Evolutionary conservation across 2,113 vertebrate genomes (phyloP), one percentile per base, ranked within the genome.

Genomic region (Fregetta grallaria): DNA sequence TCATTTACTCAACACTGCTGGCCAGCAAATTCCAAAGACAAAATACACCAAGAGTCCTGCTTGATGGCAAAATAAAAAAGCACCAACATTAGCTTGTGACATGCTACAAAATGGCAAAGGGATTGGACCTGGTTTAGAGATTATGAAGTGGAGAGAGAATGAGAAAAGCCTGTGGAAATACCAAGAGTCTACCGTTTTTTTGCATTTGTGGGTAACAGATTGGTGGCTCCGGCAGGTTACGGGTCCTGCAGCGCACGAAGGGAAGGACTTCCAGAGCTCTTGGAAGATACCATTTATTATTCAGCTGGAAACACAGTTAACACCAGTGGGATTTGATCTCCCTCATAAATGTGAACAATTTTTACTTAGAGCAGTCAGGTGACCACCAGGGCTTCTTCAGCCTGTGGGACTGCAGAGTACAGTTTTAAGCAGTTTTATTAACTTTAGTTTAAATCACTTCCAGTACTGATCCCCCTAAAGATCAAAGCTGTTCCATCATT

Each of bases 401-500:
- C 96, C 94, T 81, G 81, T 76, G 91, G 91, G 95, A 92, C 70
- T 90, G 83, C 50, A 77, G 80, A 96, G 91, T 83, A 95, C 77
- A 90, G 91, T 96, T 94, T 95, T 85, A 90, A 94, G 81, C 84
- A 92, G 91, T 95, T 96, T 97, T 95, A 97, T 97, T 96, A 97
- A 97, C 97, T 97, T 97, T 82, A 92, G 71, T 79, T 96, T 96
- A 96, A 97, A 97, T 97, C 96, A 97, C 94, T 97, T 92, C 70
- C 58, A 95, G 91, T 72, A 59, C 87, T 36, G 93, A 96, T 94
- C 63, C 96, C 94, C 93, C 93, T 95, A 83, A 96, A 97, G 97
- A 97, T 97, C 94, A 97, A 96, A 97, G 97, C 92, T 91, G 91
- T 65, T 97, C 91, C 74, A 97, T 97, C 96, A 96, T 88, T 97